Conservation (phyloP, 1,140 invertebrate species). For the Penaeus japonicus region DNA sequence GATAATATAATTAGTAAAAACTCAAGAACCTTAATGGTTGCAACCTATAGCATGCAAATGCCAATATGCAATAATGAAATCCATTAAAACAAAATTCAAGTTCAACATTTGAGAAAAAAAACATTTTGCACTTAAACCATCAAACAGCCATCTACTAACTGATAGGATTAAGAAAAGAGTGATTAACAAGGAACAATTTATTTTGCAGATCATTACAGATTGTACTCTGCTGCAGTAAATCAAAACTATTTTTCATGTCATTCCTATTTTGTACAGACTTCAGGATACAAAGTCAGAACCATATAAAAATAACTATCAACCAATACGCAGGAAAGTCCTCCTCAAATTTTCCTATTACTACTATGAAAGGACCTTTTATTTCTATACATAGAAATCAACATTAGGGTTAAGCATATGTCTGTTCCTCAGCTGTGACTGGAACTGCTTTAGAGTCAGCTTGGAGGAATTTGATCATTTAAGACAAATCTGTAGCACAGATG, state of each 20-base stretch:
- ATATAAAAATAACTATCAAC: conserved; percentile 15
- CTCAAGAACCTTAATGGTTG: no score
- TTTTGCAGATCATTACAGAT: not conserved
- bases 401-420: not conserved
- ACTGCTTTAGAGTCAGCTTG: not conserved
- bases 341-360: conserved; percentile 11
- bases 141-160: no score
- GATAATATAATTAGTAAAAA: no score
- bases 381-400: conserved; percentile 1
- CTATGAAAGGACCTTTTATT: not conserved
- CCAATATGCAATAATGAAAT: no score
- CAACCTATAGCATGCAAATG: no score
- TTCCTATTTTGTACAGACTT: conserved; percentile 14
- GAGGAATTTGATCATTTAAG: not conserved
- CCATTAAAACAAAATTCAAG: no score
- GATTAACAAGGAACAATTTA: conserved; percentile 3
- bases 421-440: not conserved
- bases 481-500: conserved; percentile 7
- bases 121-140: no score
- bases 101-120: no score
- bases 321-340: not conserved
- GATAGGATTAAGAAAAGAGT: no score
- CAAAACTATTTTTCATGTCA: not conserved
- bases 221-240: conserved; percentile 7
- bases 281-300: conserved; percentile 7